phyloP scores from a whole-genome alignment of 1,140 invertebrate species.

The Cherax destructor region DNA sequence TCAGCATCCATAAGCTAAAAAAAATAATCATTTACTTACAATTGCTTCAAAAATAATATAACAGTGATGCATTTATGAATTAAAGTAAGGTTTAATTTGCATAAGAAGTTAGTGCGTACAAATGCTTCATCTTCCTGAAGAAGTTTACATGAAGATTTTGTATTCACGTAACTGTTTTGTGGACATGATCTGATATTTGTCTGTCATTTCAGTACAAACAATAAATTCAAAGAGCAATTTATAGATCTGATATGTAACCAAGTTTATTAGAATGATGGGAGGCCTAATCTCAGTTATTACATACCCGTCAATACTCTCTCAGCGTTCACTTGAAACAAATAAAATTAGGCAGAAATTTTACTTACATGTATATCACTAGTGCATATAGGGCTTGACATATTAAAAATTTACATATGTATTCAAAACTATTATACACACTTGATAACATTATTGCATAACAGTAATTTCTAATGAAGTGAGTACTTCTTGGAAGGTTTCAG shows the following conservation, averaged over 20 bases:
- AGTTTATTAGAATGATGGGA: background rate
- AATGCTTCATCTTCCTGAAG: background rate
- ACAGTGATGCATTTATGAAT: too few relatives aligned
- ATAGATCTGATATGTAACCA: background rate
- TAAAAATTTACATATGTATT: background rate
- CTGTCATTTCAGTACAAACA: background rate
- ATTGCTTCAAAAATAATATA: too few relatives aligned
- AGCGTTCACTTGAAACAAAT: background rate
- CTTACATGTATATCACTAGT: background rate
- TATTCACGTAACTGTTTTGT: background rate
- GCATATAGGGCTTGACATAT: background rate
- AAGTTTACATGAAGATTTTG: background rate
- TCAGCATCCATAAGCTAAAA: too few relatives aligned
- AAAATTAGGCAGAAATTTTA: background rate
- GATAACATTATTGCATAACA: background rate
- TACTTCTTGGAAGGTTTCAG: conserved; percentile 7
- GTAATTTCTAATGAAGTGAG: conserved; percentile 18
- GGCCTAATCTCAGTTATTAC: background rate
- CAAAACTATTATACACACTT: background rate
- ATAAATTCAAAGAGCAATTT: background rate
- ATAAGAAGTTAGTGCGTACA: background rate
- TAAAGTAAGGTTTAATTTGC: background rate
- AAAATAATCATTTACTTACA: too few relatives aligned
- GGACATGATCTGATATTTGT: background rate
- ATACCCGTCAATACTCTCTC: background rate